Evolutionary conservation across 2,888 invertebrate species (phyloP), one percentile per base, ranked within the genome.

Genomic region (Galerucella pusilla): DNA sequence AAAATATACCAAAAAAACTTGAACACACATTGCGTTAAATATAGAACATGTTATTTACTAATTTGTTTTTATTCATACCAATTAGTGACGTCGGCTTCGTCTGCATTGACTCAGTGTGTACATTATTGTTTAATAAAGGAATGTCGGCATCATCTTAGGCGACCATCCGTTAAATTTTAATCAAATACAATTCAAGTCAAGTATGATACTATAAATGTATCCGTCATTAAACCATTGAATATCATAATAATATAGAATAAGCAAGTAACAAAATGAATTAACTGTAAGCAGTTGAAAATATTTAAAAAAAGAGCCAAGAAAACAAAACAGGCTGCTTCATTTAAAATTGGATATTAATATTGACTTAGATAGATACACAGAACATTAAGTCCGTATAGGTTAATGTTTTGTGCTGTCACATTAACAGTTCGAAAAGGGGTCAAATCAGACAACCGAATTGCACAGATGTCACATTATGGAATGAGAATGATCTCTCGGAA

Each of bases 41-140:
- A 52, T 52, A 52, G 52, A 52, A 52, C 52, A 52, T 52, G 14
- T n/a, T 52, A 52, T 52, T 52, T 52, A 52, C 46, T 12, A 12
- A 49, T 6, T 52, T n/a, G 52, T n/a, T 52, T 52, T 52, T 52
- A 52, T n/a, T 52, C 52, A 52, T 52, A 52, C 52, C n/a, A n/a
- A 52, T n/a, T 52, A n/a, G 6, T 52, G 52, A 52, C 52, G 52
- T 52, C 52, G 52, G 52, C 52, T 52, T 14, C n/a, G 52, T n/a
- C 52, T n/a, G 52, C 52, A 4, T 52, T 52, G n/a, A 52, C 52
- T 52, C 6, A 10, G 14, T 52, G 52, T n/a, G 5, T 52, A 52
- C 52, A 52, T 52, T 6, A 52, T 52, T 52, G 52, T 52, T 52
- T 52, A 52, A 52, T 52, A 14, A 52, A 52, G 52, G 52, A 52